phyloP scores from a whole-genome alignment of 1,140 invertebrate genomes.

The Bombus difficillimus region DNA sequence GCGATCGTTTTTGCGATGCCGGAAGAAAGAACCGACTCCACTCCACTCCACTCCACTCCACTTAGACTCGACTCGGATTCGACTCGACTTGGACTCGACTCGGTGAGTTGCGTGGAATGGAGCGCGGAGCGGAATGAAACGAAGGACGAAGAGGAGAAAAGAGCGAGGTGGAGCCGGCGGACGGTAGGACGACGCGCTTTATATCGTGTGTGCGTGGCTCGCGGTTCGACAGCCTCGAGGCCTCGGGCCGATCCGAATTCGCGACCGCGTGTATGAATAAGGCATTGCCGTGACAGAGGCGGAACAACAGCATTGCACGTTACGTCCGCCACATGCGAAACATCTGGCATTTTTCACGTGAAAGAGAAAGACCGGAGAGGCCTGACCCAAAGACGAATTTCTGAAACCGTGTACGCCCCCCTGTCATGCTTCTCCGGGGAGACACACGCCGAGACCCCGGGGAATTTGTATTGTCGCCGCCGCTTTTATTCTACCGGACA shows the following conservation, averaged over 20 bases:
- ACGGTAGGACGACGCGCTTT: not conserved
- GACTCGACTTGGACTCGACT: not conserved
- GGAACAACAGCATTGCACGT: constrained; percentile 67
- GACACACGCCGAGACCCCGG: constrained; percentile 68
- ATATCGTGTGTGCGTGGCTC: constrained; percentile 11
- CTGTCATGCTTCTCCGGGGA: constrained; percentile 77
- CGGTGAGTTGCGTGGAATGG: not conserved
- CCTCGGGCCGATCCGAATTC: constrained; percentile 59
- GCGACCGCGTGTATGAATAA: constrained; percentile 67
- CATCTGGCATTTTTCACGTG: constrained; percentile 83
- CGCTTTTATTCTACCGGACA: constrained; percentile 73
- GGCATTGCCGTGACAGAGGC: constrained; percentile 62
- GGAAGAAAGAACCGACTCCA: constrained; percentile 19
- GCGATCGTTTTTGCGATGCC: constrained; percentile 16
- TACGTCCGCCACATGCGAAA: constrained; percentile 80
- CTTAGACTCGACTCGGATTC: not conserved
- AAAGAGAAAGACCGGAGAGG: constrained; percentile 75
- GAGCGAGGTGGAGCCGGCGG: not conserved
- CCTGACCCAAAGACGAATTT: constrained; percentile 76
- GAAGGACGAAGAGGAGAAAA: not conserved
- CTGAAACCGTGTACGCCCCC: constrained; percentile 80
- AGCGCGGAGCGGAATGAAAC: not conserved
- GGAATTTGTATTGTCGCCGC: constrained; percentile 76
- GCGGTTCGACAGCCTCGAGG: constrained; percentile 40
- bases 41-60: not conserved